These are phyloP conservation scores for Bilobella aurantiaca DNA, from an alignment of 1,140 invertebrate species.

Conservation along the genomic window DNA sequence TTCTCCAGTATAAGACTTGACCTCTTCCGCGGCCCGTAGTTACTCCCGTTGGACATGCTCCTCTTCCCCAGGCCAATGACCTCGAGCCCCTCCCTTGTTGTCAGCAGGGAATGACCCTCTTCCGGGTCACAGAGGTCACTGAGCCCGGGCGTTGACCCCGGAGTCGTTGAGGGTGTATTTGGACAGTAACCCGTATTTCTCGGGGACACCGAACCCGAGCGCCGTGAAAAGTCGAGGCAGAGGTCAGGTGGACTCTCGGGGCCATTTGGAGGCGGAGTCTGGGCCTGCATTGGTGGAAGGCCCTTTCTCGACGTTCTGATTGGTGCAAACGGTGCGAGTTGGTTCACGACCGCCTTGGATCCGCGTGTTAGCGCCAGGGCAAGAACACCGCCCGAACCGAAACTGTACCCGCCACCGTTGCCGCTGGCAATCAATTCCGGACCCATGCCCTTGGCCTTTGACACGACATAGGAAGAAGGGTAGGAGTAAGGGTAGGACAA, in stretches of 20 bases:
- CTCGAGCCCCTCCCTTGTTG: not conserved
- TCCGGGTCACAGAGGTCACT: too few relatives aligned
- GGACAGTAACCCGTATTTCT: conserved; percentile 19
- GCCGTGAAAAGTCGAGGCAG: conserved; percentile 27
- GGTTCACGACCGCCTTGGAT: conserved; percentile 26
- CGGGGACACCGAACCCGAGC: conserved; percentile 15
- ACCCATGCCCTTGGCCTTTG: too few relatives aligned
- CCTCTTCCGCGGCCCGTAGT: conserved; percentile 30
- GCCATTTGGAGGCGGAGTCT: conserved; percentile 15
- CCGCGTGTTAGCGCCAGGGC: conserved; percentile 32
- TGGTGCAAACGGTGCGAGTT: not conserved
- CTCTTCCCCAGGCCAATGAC: not conserved
- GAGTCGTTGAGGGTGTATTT: conserved; percentile 21
- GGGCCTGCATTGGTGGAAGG: not conserved
- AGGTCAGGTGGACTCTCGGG: conserved; percentile 28
- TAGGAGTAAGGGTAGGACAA: not conserved
- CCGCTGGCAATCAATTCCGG: too few relatives aligned
- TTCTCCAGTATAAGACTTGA: conserved; percentile 35
- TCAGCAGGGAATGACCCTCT: not conserved
- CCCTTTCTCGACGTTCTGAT: conserved; percentile 14
- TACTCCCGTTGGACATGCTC: not conserved
- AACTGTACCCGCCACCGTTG: not conserved
- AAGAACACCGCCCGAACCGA: conserved; percentile 28
- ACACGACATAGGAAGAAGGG: too few relatives aligned
- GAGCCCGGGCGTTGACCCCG: conserved; percentile 20